Evolutionary conservation across 2,797 vertebrate species (phyloP).

Genomic region (Phataginus tetradactyla): DNA sequence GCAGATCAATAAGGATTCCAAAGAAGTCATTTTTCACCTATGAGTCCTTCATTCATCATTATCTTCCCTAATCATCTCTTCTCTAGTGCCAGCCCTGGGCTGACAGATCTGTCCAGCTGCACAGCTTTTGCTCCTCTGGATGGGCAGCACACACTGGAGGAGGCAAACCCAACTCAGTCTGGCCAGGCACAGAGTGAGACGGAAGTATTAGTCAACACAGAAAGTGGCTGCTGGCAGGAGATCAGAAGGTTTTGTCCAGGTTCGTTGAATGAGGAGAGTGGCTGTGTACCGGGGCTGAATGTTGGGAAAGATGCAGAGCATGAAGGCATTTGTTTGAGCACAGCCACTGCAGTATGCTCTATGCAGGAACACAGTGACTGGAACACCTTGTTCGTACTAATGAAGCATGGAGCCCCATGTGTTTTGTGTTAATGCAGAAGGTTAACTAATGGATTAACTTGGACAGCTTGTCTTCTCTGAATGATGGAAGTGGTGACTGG

Average conservation of each 20-base stretch:
- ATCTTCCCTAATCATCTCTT: constrained; percentile 62
- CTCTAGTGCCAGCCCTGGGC: not conserved
- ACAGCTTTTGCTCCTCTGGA: not conserved
- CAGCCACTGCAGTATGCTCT: constrained; percentile 15
- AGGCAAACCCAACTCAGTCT: not conserved
- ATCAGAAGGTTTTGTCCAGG: not conserved
- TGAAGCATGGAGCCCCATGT: constrained; percentile 73
- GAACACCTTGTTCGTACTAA: constrained; percentile 74
- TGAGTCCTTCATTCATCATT: constrained; percentile 79
- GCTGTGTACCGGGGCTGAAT: not conserved
- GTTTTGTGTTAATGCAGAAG: constrained; percentile 60
- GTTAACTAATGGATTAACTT: constrained; percentile 61
- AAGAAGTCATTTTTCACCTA: constrained; percentile 76
- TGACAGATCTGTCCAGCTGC: not conserved
- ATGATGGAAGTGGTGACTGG: not conserved
- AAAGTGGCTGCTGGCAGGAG: constrained; percentile 8
- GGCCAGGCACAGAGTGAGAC: not conserved
- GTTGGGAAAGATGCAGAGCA: not conserved
- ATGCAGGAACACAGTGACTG: not conserved
- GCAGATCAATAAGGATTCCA: constrained; percentile 73
- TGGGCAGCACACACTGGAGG: not conserved
- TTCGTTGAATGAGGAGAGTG: not conserved
- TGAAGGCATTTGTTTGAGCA: constrained; percentile 39
- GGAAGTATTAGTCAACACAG: constrained; percentile 32
- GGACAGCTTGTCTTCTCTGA: constrained; percentile 62